Evolutionary conservation across 2,888 invertebrate genomes (phyloP).

Genomic region (Ophraella communa): DNA sequence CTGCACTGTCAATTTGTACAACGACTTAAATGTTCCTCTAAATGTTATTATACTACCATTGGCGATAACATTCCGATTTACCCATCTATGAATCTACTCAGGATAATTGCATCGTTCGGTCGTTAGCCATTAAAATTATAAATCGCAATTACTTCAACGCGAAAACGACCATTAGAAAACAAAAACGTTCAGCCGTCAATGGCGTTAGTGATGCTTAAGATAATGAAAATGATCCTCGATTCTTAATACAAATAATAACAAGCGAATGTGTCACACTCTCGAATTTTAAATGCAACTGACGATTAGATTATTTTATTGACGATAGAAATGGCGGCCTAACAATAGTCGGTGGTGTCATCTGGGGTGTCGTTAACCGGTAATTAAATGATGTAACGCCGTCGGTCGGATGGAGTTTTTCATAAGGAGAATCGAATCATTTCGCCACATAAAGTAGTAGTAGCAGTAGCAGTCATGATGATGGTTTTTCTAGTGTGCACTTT

Average conservation of each 20-base stretch:
- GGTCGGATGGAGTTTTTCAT: conserved; percentile 55
- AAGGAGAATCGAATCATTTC: conserved; percentile 40
- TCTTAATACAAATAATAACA: conserved; percentile 32
- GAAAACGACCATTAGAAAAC: background rate
- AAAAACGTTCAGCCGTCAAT: conserved; percentile 13
- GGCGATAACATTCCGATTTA: background rate
- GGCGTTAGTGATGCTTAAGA: conserved; percentile 34
- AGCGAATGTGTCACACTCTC: conserved; percentile 44
- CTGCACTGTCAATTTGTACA: no score
- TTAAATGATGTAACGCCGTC: conserved; percentile 56
- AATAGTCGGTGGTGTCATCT: conserved; percentile 51
- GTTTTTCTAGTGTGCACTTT: conserved; percentile 1
- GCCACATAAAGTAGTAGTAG: conserved; percentile 38
- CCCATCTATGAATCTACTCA: background rate
- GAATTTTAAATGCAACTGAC: conserved; percentile 49
- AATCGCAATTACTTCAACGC: background rate
- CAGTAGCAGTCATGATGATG: no score
- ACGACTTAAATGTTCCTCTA: background rate
- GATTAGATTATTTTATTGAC: conserved; percentile 57
- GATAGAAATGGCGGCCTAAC: conserved; percentile 52
- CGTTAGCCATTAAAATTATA: conserved; percentile 3
- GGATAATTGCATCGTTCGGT: background rate
- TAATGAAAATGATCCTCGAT: conserved; percentile 47
- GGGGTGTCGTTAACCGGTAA: conserved; percentile 59
- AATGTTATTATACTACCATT: background rate